A percentile compares a stretch with the other conserved stretches of the same genome.
Evolutionary conservation across 2,888 invertebrate species (phyloP).

Genomic region (Perizoma affinitatum): DNA sequence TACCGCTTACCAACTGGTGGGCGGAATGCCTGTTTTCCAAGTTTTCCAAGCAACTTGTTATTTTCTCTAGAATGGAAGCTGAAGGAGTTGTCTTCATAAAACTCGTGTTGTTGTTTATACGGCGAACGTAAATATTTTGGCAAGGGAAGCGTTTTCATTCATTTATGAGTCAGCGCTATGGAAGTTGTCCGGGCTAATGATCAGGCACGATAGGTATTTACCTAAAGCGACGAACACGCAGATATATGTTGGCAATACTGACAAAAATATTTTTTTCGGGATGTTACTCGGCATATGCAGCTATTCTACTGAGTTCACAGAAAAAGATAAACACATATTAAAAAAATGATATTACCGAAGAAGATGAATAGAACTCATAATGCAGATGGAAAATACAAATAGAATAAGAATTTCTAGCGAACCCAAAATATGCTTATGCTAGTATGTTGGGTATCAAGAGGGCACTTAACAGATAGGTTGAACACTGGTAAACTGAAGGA

Average conservation of each 20-base stretch:
- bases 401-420: no score
- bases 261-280: conserved; percentile 41
- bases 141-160: conserved; percentile 46
- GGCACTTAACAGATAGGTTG: no score
- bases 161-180: conserved; percentile 47
- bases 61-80: conserved; percentile 25
- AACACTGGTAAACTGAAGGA: no score
- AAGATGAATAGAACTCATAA: no score
- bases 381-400: no score
- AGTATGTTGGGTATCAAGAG: no score
- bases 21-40: no score
- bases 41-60: conserved; percentile 10
- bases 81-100: conserved; percentile 28
- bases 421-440: no score
- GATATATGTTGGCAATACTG: conserved; percentile 47
- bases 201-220: conserved; percentile 43
- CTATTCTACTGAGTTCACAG: no score
- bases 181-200: conserved; percentile 38
- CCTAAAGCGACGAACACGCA: conserved; percentile 24
- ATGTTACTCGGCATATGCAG: conserved; percentile 4
- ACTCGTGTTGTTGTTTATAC: conserved; percentile 35
- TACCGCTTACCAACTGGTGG: no score
- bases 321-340: no score
- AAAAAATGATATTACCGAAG: no score
- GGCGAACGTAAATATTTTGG: conserved; percentile 49